Evolutionary conservation across 2,888 invertebrate genomes (phyloP).

Genomic region (Esperia sulphurella): DNA sequence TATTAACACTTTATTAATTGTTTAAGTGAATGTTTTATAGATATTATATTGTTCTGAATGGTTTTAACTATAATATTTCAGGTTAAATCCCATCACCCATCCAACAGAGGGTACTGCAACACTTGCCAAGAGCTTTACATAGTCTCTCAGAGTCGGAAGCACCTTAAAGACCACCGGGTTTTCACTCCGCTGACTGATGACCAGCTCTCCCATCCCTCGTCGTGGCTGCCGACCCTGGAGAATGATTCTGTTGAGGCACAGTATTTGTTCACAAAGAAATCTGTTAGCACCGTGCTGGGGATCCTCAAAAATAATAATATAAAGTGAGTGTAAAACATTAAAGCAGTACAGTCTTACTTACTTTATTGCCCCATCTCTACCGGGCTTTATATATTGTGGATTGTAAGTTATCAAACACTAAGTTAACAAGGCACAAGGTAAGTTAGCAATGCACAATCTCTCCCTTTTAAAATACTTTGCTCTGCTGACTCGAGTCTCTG

Average conservation of each 20-base stretch:
- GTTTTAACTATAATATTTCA: slow-evolving; percentile 25
- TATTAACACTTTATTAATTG: not conserved
- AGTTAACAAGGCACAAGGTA: too few species aligned
- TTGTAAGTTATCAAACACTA: too few species aligned
- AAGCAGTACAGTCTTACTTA: too few species aligned
- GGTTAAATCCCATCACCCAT: slow-evolving; percentile 60
- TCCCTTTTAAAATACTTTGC: too few species aligned
- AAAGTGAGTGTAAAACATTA: slow-evolving; percentile 74
- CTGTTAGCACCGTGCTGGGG: slow-evolving; percentile 81
- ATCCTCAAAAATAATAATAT: slow-evolving; percentile 81
- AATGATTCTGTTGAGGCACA: slow-evolving; percentile 92
- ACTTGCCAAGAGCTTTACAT: slow-evolving; percentile 80
- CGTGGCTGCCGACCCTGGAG: slow-evolving; percentile 83
- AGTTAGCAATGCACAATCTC: too few species aligned
- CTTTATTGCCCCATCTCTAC: too few species aligned
- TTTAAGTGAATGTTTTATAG: not conserved
- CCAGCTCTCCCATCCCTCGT: slow-evolving; percentile 81
- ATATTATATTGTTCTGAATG: not conserved
- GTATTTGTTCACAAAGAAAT: slow-evolving; percentile 87
- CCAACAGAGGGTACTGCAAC: slow-evolving; percentile 81
- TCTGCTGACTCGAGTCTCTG: too few species aligned
- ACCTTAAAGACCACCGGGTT: slow-evolving; percentile 78
- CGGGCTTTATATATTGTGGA: too few species aligned
- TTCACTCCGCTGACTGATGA: slow-evolving; percentile 75
- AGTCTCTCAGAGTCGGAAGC: slow-evolving; percentile 56